Evolutionary conservation across 2,113 vertebrate species (phyloP).

Genomic region (Leptobrachium leishanense): DNA sequence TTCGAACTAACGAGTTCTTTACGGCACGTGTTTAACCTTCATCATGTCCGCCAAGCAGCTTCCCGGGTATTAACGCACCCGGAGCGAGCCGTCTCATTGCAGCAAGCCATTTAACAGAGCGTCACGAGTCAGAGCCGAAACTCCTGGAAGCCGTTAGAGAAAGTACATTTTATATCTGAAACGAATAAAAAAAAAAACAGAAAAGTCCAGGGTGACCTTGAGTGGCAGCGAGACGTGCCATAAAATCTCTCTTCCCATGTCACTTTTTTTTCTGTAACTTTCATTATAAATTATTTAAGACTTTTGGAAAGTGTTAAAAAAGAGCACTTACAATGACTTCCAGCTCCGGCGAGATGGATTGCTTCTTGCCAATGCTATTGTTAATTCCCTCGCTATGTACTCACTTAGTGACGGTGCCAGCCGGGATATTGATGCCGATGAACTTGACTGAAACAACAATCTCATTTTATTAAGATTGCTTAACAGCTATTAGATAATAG

Average conservation of each 20-base stretch:
- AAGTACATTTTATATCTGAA: not conserved
- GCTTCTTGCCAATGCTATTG: conserved; percentile 38
- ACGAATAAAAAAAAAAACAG: not conserved
- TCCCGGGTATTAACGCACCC: too few relatives aligned
- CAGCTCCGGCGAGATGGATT: conserved; percentile 23
- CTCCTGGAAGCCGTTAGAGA: not conserved
- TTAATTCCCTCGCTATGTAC: conserved; percentile 37
- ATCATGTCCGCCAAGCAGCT: too few relatives aligned
- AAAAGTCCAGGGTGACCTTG: conserved; percentile 28
- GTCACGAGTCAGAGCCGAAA: not conserved
- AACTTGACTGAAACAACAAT: conserved; percentile 40
- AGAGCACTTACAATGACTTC: conserved; percentile 34
- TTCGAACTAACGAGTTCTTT: too few relatives aligned
- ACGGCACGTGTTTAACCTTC: too few relatives aligned
- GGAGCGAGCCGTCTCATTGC: too few relatives aligned
- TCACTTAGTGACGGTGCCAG: conserved; percentile 32
- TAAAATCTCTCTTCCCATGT: conserved; percentile 25
- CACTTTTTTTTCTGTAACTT: conserved; percentile 29
- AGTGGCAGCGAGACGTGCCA: conserved; percentile 5
- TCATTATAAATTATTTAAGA: conserved; percentile 48
- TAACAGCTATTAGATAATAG: conserved; percentile 43
- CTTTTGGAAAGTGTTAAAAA: conserved; percentile 49
- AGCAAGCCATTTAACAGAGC: too few relatives aligned
- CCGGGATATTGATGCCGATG: conserved; percentile 32
- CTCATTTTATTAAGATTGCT: conserved; percentile 44